These are phyloP conservation scores for Atta colombica DNA, from an alignment of 1,140 invertebrate genomes.

Conservation along the genomic window DNA sequence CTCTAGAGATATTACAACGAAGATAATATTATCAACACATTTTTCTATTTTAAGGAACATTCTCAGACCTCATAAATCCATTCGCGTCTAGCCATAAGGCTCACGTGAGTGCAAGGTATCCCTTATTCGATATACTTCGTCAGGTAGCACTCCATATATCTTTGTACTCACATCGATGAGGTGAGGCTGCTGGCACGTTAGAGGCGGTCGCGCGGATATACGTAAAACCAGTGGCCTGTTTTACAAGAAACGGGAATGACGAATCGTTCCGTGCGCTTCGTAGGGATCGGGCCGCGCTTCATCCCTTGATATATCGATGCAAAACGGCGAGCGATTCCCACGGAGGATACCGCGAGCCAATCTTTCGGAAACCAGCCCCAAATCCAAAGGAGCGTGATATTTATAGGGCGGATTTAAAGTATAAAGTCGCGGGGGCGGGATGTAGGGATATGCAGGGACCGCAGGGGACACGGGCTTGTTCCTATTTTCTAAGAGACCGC, in stretches of 20 bases:
- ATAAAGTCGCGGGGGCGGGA: slow-evolving; percentile 82
- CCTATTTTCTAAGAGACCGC: slow-evolving; percentile 83
- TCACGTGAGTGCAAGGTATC: slow-evolving; percentile 53
- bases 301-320: slow-evolving; percentile 86
- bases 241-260: slow-evolving; percentile 81
- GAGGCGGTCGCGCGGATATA: slow-evolving; percentile 56
- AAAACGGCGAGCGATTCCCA: slow-evolving; percentile 86
- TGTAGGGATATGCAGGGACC: slow-evolving; percentile 73
- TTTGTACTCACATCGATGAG: slow-evolving; percentile 64
- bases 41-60: slow-evolving; percentile 17
- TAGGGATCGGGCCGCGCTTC: slow-evolving; percentile 80
- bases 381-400: slow-evolving; percentile 86
- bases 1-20: neutral
- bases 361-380: slow-evolving; percentile 87
- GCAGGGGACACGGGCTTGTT: slow-evolving; percentile 74
- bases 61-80: slow-evolving; percentile 20
- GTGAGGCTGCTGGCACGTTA: slow-evolving; percentile 56
- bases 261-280: slow-evolving; percentile 79
- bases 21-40: slow-evolving; percentile 26
- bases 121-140: slow-evolving; percentile 28
- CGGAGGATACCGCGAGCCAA: slow-evolving; percentile 86
- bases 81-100: neutral
- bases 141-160: slow-evolving; percentile 52
- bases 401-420: slow-evolving; percentile 87
- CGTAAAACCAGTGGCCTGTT: slow-evolving; percentile 80